These are phyloP conservation scores for Euphonia xanthogaster DNA, from an alignment of 2,797 vertebrate species.

Conservation along the genomic window DNA sequence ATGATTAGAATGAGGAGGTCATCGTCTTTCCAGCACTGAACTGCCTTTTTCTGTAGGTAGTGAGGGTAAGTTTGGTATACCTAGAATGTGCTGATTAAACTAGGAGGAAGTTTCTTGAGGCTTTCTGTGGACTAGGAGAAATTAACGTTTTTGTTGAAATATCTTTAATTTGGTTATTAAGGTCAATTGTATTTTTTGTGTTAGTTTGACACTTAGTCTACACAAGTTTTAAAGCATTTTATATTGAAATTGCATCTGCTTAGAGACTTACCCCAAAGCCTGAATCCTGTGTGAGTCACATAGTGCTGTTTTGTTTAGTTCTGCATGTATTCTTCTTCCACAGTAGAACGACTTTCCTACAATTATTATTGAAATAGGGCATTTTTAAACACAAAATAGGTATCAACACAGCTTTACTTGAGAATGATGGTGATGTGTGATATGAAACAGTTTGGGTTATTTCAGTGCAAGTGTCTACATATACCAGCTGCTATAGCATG, in stretches of 20 bases:
- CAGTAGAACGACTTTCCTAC: background rate
- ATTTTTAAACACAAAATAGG: background rate
- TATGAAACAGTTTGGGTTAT: background rate
- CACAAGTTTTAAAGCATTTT: background rate
- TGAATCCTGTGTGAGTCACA: background rate
- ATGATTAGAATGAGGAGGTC: background rate
- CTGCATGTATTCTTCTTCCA: background rate
- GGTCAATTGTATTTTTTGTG: background rate
- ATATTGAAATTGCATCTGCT: background rate
- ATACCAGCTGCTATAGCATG: background rate
- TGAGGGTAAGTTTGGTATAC: background rate
- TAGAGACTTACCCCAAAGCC: background rate
- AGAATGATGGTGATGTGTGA: background rate
- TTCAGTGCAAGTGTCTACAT: background rate
- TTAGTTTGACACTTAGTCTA: background rate
- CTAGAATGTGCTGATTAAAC: background rate
- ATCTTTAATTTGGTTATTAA: background rate
- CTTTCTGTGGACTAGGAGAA: background rate
- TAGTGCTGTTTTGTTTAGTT: background rate
- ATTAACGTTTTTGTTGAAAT: background rate
- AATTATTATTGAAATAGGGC: background rate
- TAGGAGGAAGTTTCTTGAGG: background rate
- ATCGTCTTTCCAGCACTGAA: background rate
- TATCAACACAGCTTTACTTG: background rate
- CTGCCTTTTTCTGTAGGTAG: background rate